Base-by-base conservation (phyloP, 1,140 invertebrate genomes). In the Drosophila trapezifrons region DNA sequence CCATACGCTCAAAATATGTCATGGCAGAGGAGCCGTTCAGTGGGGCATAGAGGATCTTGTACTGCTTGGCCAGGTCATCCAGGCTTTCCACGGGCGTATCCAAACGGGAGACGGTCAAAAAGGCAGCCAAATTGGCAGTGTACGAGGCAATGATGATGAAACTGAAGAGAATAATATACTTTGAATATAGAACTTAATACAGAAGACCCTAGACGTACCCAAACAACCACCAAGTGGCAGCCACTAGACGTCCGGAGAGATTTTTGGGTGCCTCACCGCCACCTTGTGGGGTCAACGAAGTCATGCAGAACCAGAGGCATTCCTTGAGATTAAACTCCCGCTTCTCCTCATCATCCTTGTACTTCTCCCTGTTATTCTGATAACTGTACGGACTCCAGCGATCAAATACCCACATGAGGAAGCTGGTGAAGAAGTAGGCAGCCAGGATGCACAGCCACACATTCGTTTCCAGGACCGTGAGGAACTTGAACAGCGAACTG, bases 251-350 rank as follows among this genome's bases (percentile, higher is more conserved):
- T 0, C 98, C 98, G 0, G 97, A 98, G 0, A 99, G 93, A 93
- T 98, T 98, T 90, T 98, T 98, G 0, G 98, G 98, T 0, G 98
- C 98, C 92, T 99, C 98, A 0, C 98, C 98, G 12, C 90, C 91
- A 2, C 91, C 91, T 27, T 99, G 98, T 0, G 98, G 98, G 0
- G 98, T 99, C 8, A 99, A 91, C 1, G 98, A 99, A 20, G 98
- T 99, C 98, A 99, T 99, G 89, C 98, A 99, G 92, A 99, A 99
- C 98, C 98, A 99, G 0, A 99, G 93, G 90, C 98, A 98, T 92
- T 99, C 98, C 87, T 99, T 99, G 3, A 99, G 92, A 20, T 96
- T 98, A 80, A 99, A 99, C 84, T 98, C 97, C 15, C 98, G 93
- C 87, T 99, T 98, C 91, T 99, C 98, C 60, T 98, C 96, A 72